Conservation (phyloP, 2,113 vertebrate genomes). For the Panurus biarmicus region DNA sequence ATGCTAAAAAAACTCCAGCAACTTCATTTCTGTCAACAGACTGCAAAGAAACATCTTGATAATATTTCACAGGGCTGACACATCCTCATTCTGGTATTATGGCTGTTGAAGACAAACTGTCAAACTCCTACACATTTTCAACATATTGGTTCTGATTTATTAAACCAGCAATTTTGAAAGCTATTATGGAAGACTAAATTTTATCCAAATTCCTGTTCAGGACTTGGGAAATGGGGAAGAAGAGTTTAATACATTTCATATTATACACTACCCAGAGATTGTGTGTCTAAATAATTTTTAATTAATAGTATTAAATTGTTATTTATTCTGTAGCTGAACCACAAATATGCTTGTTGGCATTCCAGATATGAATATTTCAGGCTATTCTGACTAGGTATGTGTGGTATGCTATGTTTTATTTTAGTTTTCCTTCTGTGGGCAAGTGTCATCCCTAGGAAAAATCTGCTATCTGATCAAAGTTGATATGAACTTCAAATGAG, state of each 20-base stretch:
- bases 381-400: background rate
- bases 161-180: background rate
- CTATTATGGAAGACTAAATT: background rate
- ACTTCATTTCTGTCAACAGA: background rate
- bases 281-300: background rate
- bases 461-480: background rate
- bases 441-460: background rate
- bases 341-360: background rate
- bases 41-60: background rate
- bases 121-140: constrained; percentile 1
- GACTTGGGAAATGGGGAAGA: background rate
- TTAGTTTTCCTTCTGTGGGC: background rate
- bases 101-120: background rate
- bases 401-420: background rate
- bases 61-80: background rate
- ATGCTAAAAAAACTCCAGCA: background rate
- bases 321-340: background rate
- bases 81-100: background rate
- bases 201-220: background rate
- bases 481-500: background rate
- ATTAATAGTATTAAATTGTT: background rate
- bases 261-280: background rate
- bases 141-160: background rate
- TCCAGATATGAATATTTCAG: background rate
- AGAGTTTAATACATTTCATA: background rate